phyloP scores from a whole-genome alignment of 2,113 vertebrate genomes.

The rat (Rattus norvegicus) region GRCr8 NC_086023.1:169060501-169061000 shows the following conservation, averaged over 20 bases:
- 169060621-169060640: neutral
- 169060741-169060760: neutral
- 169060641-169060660: neutral
- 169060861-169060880: neutral
- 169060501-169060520: neutral
- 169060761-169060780: neutral
- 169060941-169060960: no score
- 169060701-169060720: neutral
- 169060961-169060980: neutral
- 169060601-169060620: neutral
- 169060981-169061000: neutral
- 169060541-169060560: neutral
- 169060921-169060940: no score
- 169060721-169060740: neutral
- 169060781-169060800: neutral
- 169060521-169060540: neutral
- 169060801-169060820: no score
- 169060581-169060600: neutral
- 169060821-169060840: neutral
- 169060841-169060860: neutral
- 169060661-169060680: neutral
- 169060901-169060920: neutral
- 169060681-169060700: neutral
- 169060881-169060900: neutral
- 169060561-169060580: neutral